Conservation (phyloP, 2,113 vertebrate species). For the Columbina picui region DNA sequence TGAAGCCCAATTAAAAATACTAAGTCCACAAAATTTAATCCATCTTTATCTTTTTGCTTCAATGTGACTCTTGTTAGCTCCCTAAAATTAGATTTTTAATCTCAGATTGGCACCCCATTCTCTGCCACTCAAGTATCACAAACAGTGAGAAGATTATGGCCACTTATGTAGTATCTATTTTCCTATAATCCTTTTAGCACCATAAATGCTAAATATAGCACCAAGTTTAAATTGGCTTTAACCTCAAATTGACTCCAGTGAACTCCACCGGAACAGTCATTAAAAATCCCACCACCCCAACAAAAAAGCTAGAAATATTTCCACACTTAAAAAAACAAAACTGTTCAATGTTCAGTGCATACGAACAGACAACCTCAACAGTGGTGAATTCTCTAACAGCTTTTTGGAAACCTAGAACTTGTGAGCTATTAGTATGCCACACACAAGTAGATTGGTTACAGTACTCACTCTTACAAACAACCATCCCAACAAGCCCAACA, state of each 20-base stretch:
- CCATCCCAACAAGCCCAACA: background rate
- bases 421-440: background rate
- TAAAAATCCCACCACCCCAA: background rate
- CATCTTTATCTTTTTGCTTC: conserved; percentile 26
- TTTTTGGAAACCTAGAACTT: background rate
- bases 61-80: conserved; percentile 40
- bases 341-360: background rate
- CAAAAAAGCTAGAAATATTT: background rate
- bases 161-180: conserved; percentile 65
- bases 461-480: background rate
- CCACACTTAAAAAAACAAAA: background rate
- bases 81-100: conserved; percentile 71
- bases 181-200: conserved; percentile 62
- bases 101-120: conserved; percentile 55
- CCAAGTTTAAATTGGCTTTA: conserved; percentile 39
- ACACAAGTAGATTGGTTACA: background rate
- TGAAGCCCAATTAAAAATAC: conserved; percentile 1
- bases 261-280: background rate
- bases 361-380: background rate
- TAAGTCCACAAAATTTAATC: conserved; percentile 22
- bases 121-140: conserved; percentile 44
- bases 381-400: background rate
- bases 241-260: background rate
- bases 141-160: conserved; percentile 64
- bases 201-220: conserved; percentile 56